Evolutionary conservation across 30 jellyfish, hydroid and myxozoan species (phyloP), one percentile per base, ranked within the genome.

Genomic region (Cassiopea andromeda): DNA sequence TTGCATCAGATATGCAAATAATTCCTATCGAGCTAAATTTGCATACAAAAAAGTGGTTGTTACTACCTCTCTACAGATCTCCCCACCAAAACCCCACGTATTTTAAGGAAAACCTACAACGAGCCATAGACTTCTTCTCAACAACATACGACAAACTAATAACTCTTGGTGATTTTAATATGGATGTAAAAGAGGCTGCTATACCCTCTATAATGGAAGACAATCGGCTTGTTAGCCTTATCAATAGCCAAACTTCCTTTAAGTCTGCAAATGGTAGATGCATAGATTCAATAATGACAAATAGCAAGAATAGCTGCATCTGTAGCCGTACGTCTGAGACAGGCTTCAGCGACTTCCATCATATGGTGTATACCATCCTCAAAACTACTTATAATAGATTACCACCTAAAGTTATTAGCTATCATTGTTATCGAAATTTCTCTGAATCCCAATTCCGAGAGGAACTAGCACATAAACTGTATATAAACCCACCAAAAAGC

Each of bases 1-100:
- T 73, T 73, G 83, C 83, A 73, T 73, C 83, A 73, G 83, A 73
- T 54, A 44, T 73, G 87, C 77, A 81, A 58, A 84, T 66, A 57
- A 81, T 81, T n/a, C 67, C 75, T 48, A 47, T 81, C 0, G 90
- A 81, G 86, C 90, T 81, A 47, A 81, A 81, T 81, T 81, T 81
- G 75, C 90, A 87, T 81, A 54, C 90, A 81, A 59, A 66, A 8
- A 81, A 81, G 75, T 81, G 87, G 90, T 81, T 81, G 86, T 80
- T 80, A 54, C 81, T 80, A 0, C 81, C 81, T 12, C 43, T 80
- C 71, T 80, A 80, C 71, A 80, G 71, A 54, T 0, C 89, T 54
- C 89, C 89, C 50, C 50, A 59, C 71, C 89, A 80, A 59, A 47
- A 80, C 84, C 38, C 38, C 38, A 27, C 38, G 38, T 27, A 27